Evolutionary conservation across 1,140 invertebrate species (phyloP).

Genomic region (Brachionus sp.): DNA sequence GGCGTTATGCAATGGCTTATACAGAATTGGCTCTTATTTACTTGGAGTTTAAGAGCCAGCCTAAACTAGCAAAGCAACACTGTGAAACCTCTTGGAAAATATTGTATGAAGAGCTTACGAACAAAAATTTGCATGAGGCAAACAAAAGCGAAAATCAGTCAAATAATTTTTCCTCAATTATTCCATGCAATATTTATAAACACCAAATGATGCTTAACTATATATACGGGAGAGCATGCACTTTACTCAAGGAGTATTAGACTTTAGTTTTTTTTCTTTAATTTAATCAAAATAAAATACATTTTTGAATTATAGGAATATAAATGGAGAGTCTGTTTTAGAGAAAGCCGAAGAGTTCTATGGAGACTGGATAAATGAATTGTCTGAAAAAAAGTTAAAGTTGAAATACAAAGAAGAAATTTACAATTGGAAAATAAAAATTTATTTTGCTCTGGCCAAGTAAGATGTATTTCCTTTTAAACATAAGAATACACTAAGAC

Average conservation of each 20-base stretch:
- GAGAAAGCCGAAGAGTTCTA: background rate
- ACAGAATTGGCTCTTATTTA: slow-evolving; percentile 15
- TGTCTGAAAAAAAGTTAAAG: background rate
- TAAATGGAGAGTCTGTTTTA: background rate
- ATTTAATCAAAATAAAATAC: background rate
- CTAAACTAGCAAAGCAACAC: slow-evolving; percentile 4
- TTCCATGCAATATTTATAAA: background rate
- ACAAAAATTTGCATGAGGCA: background rate
- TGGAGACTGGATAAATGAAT: background rate
- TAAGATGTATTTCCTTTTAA: background rate
- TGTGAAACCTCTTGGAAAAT: slow-evolving; percentile 2
- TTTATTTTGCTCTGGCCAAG: slow-evolving; percentile 18
- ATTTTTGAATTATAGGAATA: background rate
- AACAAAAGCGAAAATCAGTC: background rate
- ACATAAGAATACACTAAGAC: too few relatives aligned
- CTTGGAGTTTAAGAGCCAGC: background rate
- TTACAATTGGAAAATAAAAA: background rate
- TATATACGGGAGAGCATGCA: background rate
- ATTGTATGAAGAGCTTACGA: background rate
- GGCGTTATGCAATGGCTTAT: background rate
- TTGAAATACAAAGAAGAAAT: slow-evolving; percentile 18
- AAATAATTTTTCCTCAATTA: background rate
- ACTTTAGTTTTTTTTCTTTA: background rate
- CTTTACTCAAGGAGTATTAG: slow-evolving; percentile 5
- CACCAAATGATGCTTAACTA: slow-evolving; percentile 36